phyloP scores from a whole-genome alignment of 2,888 invertebrate genomes.

The Trypoxylon attenuatum region DNA sequence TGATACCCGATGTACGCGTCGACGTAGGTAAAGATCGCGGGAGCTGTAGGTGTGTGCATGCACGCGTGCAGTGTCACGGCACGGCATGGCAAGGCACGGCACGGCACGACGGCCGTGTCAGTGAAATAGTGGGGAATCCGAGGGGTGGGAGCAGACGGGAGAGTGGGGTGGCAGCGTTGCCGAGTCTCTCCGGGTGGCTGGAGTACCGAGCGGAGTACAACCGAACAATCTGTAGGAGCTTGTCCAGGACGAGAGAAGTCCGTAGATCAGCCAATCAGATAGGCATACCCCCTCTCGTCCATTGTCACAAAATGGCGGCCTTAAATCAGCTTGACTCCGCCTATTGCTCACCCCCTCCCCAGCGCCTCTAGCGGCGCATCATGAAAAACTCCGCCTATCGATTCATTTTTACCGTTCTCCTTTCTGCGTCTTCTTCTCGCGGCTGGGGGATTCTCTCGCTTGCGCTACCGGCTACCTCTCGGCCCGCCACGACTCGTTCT shows the following conservation, averaged over 20 bases:
- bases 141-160: conserved; percentile 22
- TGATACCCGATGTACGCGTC: too few species aligned
- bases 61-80: too few species aligned
- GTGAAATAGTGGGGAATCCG: conserved; percentile 15
- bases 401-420: conserved; percentile 73
- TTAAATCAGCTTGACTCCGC: conserved; percentile 74
- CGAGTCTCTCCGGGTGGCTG: conserved; percentile 68
- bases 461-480: conserved; percentile 1
- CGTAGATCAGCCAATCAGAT: conserved; percentile 75
- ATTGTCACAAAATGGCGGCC: conserved; percentile 75
- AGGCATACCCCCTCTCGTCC: conserved; percentile 71
- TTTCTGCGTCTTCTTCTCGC: conserved; percentile 48
- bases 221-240: conserved; percentile 74
- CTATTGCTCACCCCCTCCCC: conserved; percentile 62
- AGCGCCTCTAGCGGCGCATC: conserved; percentile 66
- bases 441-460: not conserved
- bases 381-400: conserved; percentile 75
- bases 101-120: not conserved
- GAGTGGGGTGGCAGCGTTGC: conserved; percentile 56
- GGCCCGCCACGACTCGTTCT: not conserved
- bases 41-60: too few species aligned
- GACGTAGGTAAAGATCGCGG: too few species aligned
- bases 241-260: conserved; percentile 73
- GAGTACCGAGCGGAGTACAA: conserved; percentile 68
- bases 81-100: not conserved